Evolutionary conservation across 2,888 invertebrate species (phyloP).

Genomic region (Drosophila rellima): DNA sequence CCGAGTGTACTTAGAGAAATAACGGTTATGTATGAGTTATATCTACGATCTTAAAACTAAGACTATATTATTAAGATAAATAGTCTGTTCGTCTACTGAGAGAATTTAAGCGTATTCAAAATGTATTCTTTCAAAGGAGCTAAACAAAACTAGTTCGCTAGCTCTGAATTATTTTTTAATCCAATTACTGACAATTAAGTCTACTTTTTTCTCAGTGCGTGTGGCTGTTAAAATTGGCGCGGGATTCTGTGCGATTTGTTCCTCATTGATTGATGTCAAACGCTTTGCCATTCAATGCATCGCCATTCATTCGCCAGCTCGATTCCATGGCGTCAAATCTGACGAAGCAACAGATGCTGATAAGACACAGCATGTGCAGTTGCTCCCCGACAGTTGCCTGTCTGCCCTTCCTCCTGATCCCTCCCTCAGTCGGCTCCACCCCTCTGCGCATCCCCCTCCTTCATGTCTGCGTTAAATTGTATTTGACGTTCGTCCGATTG

Average conservation of each 20-base stretch:
- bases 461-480: constrained; percentile 8
- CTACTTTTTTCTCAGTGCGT: constrained; percentile 11
- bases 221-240: constrained; percentile 41
- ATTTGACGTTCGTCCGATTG: constrained; percentile 37
- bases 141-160: too few relatives aligned
- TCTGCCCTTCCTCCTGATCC: background rate
- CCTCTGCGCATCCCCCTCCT: background rate
- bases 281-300: constrained; percentile 57
- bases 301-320: constrained; percentile 39
- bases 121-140: too few relatives aligned
- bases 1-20: background rate
- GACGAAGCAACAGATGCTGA: constrained; percentile 56
- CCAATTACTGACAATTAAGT: too few relatives aligned
- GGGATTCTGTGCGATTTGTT: constrained; percentile 41
- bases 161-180: too few relatives aligned
- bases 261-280: constrained; percentile 39
- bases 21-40: background rate
- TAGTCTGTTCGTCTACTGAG: too few relatives aligned
- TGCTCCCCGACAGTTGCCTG: constrained; percentile 10
- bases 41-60: too few relatives aligned
- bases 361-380: constrained; percentile 41
- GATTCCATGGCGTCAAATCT: constrained; percentile 51
- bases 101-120: too few relatives aligned
- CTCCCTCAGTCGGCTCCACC: background rate
- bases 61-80: too few relatives aligned